Percentiles rank a stretch among this genome's conserved stretches.
phyloP scores from a whole-genome alignment of 1,140 invertebrate species.

The Caerostris darwini region DNA sequence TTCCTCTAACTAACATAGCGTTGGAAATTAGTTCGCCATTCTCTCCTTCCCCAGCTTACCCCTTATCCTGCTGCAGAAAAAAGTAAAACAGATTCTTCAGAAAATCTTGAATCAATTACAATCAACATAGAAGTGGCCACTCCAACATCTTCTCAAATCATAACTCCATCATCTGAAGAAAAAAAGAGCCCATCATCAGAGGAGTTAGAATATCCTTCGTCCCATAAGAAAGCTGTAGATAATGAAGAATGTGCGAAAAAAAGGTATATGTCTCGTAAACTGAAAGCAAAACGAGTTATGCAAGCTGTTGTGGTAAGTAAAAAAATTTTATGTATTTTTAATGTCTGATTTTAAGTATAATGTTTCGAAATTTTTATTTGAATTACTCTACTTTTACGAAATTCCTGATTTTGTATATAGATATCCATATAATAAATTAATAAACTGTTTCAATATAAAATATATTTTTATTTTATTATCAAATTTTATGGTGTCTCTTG shows the following conservation, averaged over 20 bases:
- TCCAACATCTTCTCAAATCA: constrained; percentile 64
- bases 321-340: background rate
- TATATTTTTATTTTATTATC: too few relatives aligned
- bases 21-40: constrained; percentile 69
- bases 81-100: background rate
- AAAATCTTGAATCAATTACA: constrained; percentile 1
- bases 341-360: too few relatives aligned
- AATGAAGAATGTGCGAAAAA: constrained; percentile 74
- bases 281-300: constrained; percentile 72
- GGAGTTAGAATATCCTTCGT: constrained; percentile 37
- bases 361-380: too few relatives aligned
- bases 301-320: constrained; percentile 77
- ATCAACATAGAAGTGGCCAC: constrained; percentile 58
- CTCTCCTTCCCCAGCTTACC: constrained; percentile 73
- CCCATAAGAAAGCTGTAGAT: constrained; percentile 60
- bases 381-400: too few relatives aligned
- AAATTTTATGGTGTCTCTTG: too few relatives aligned
- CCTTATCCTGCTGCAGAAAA: constrained; percentile 21
- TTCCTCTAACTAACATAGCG: constrained; percentile 66
- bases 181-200: background rate
- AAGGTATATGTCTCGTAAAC: constrained; percentile 59
- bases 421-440: too few relatives aligned
- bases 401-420: too few relatives aligned
- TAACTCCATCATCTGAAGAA: constrained; percentile 53
- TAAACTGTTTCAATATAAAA: too few relatives aligned